phyloP scores from a whole-genome alignment of 1,140 invertebrate genomes.

The Drosophila arizonae region DNA sequence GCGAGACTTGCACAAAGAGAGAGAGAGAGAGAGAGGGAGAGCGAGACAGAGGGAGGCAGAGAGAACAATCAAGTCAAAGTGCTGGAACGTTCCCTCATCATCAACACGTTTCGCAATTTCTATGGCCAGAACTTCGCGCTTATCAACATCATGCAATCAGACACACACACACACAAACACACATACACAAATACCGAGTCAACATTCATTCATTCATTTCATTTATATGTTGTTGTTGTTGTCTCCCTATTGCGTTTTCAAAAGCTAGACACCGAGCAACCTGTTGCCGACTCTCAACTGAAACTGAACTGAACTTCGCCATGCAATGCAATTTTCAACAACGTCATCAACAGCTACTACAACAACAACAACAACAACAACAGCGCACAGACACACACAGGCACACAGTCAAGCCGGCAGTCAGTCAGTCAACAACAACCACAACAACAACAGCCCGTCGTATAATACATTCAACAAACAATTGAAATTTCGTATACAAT shows the following conservation, averaged over 20 bases:
- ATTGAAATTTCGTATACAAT: slow-evolving; percentile 81
- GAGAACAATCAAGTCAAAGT: slow-evolving; percentile 58
- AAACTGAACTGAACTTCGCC: slow-evolving; percentile 70
- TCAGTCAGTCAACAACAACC: neutral
- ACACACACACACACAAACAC: slow-evolving; percentile 48
- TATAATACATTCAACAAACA: slow-evolving; percentile 79
- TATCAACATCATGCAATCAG: slow-evolving; percentile 77
- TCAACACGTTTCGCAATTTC: slow-evolving; percentile 76
- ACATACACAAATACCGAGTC: slow-evolving; percentile 36
- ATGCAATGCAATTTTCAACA: slow-evolving; percentile 79
- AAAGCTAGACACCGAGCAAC: slow-evolving; percentile 71
- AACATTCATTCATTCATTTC: slow-evolving; percentile 67
- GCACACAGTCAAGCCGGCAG: slow-evolving; percentile 10
- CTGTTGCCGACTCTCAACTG: slow-evolving; percentile 59
- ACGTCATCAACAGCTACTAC: slow-evolving; percentile 52
- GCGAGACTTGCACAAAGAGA: neutral
- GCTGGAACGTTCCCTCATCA: slow-evolving; percentile 62
- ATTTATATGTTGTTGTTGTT: slow-evolving; percentile 50
- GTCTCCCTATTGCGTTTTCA: slow-evolving; percentile 76
- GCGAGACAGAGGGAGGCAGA: neutral
- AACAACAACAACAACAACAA: slow-evolving; percentile 6
- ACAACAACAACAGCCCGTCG: slow-evolving; percentile 34
- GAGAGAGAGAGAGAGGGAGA: slow-evolving; percentile 1
- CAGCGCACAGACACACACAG: slow-evolving; percentile 16
- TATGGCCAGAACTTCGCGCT: slow-evolving; percentile 79